A percentile compares a stretch with the other conserved stretches of the same genome.
Evolutionary conservation across 2,888 invertebrate species (phyloP).

Genomic region (Baronia brevicornis): DNA sequence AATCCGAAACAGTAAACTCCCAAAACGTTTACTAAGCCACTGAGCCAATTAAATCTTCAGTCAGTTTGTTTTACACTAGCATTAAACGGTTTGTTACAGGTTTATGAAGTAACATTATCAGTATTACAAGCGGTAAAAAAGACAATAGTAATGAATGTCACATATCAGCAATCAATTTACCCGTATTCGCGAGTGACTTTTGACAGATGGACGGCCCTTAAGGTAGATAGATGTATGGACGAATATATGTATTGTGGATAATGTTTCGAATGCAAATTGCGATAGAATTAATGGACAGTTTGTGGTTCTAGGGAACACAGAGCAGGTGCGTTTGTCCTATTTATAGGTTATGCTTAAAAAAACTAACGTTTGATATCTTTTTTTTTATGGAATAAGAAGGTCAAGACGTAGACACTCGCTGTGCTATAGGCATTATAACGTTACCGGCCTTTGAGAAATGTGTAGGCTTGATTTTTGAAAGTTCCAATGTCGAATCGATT

Average conservation of each 20-base stretch:
- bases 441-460: too few relatives aligned
- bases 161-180: constrained; percentile 10
- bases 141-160: constrained; percentile 30
- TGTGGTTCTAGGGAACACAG: constrained; percentile 23
- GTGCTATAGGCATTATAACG: too few relatives aligned
- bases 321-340: constrained; percentile 34
- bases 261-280: constrained; percentile 41
- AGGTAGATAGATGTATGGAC: constrained; percentile 35
- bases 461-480: too few relatives aligned
- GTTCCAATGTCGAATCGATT: too few relatives aligned
- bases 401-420: too few relatives aligned
- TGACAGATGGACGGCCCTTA: constrained; percentile 51
- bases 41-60: too few relatives aligned
- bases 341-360: constrained; percentile 2
- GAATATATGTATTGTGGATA: constrained; percentile 31
- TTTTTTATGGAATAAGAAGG: too few relatives aligned
- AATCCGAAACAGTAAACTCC: too few relatives aligned
- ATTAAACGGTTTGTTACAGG: too few relatives aligned
- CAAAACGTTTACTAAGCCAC: too few relatives aligned
- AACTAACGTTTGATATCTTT: constrained; percentile 5
- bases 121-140: constrained; percentile 19
- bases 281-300: constrained; percentile 32
- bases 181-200: constrained; percentile 22
- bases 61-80: too few relatives aligned
- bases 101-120: too few relatives aligned